These are phyloP conservation scores for Pyrrhia umbra DNA, from an alignment of 2,888 invertebrate genomes.

Conservation along the genomic window DNA sequence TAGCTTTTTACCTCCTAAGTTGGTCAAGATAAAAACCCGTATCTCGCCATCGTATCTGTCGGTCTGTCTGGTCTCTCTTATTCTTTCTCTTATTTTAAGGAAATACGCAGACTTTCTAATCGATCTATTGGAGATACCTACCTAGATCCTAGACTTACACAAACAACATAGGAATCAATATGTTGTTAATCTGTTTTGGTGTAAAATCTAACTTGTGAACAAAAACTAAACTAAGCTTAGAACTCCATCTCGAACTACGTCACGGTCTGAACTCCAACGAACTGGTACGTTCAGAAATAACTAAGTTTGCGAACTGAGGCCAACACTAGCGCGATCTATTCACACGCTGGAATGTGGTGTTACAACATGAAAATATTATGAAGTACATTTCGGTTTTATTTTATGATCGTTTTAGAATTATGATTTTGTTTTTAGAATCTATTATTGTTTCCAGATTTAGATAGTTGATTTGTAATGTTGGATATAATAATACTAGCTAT, in stretches of 20 bases:
- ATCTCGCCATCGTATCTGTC: too few species aligned
- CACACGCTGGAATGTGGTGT: conserved; percentile 37
- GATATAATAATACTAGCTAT: too few species aligned
- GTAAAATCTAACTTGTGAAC: neutral
- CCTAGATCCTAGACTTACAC: too few species aligned
- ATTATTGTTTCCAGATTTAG: neutral
- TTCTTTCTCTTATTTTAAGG: too few species aligned
- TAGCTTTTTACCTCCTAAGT: too few species aligned
- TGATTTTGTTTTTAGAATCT: neutral
- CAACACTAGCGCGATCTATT: conserved; percentile 42
- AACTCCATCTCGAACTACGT: neutral
- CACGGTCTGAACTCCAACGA: conserved; percentile 16
- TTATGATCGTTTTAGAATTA: conserved; percentile 12
- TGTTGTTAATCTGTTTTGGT: neutral
- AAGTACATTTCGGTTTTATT: conserved; percentile 23
- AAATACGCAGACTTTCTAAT: too few species aligned
- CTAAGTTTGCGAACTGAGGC: conserved; percentile 15
- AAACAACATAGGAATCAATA: too few species aligned
- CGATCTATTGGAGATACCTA: too few species aligned
- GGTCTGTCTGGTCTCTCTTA: too few species aligned
- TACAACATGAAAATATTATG: conserved; percentile 43
- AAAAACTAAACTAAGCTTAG: too few species aligned
- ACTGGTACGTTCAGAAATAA: conserved; percentile 36
- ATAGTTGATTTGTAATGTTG: conserved; percentile 2
- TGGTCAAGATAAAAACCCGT: too few species aligned